A percentile compares a stretch with the other conserved stretches of the same genome.
Conservation (phyloP, 2,113 vertebrate species). For the Oriolus oriolus region DNA sequence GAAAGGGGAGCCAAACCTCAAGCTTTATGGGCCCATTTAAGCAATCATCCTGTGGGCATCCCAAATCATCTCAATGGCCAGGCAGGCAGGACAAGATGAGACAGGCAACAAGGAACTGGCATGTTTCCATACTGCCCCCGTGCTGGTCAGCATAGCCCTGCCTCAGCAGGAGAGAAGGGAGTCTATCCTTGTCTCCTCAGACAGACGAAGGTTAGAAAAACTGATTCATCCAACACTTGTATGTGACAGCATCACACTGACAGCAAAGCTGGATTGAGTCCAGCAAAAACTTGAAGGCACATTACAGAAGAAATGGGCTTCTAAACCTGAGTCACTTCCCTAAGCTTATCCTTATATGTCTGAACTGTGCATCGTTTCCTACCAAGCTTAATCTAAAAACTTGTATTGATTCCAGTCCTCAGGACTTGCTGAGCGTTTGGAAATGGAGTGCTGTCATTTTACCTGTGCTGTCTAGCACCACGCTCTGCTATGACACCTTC, state of each 20-base stretch:
- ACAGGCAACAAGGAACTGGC: background rate
- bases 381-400: background rate
- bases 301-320: background rate
- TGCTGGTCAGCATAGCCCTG: background rate
- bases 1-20: slow-evolving; percentile 50
- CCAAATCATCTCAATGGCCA: background rate
- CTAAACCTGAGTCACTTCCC: background rate
- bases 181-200: background rate
- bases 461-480: background rate
- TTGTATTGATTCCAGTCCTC: background rate
- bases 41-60: background rate
- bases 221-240: background rate
- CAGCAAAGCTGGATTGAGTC: background rate
- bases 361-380: background rate
- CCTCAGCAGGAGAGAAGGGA: background rate
- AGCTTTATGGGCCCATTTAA: background rate
- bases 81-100: background rate
- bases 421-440: background rate
- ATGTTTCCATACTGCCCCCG: background rate
- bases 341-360: background rate
- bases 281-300: background rate
- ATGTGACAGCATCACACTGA: background rate
- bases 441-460: background rate
- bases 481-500: background rate
- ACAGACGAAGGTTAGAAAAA: background rate